Evolutionary conservation across 1,140 invertebrate genomes (phyloP).

Genomic region (Lasioglossum baleicum): DNA sequence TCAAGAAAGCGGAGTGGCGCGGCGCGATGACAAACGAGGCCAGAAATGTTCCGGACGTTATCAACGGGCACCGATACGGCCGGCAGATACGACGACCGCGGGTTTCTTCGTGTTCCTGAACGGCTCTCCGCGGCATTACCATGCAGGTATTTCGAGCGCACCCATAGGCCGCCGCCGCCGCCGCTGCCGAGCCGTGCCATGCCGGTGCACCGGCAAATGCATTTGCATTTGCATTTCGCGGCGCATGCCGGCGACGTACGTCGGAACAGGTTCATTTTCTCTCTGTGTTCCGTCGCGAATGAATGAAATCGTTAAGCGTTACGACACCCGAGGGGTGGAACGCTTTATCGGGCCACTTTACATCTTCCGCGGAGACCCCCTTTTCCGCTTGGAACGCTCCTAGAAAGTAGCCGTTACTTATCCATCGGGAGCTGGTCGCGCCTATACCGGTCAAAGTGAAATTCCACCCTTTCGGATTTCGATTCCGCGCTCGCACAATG

Average conservation of each 20-base stretch:
- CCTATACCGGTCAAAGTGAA: no score
- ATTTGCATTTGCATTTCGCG: conserved; percentile 51
- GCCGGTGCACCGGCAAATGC: neutral
- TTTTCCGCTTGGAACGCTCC: no score
- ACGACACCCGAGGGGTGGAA: conserved; percentile 30
- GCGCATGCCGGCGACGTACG: conserved; percentile 37
- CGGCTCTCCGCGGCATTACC: conserved; percentile 30
- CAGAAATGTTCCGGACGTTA: conserved; percentile 58
- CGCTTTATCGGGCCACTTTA: conserved; percentile 37
- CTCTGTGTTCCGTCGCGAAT: conserved; percentile 40
- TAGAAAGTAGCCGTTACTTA: no score
- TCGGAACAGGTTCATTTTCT: conserved; percentile 62
- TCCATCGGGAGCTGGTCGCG: no score
- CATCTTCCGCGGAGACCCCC: neutral
- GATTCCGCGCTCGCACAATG: no score
- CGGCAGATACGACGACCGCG: conserved; percentile 47
- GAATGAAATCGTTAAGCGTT: conserved; percentile 63
- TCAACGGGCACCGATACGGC: conserved; percentile 39
- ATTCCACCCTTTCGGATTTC: no score
- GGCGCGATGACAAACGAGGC: conserved; percentile 59
- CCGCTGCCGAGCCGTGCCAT: conserved; percentile 8
- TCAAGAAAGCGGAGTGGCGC: conserved; percentile 11
- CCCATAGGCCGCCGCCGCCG: conserved; percentile 20
- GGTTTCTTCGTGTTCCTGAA: conserved; percentile 29
- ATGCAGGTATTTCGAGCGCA: conserved; percentile 51